Evolutionary conservation across 2,888 invertebrate species (phyloP).

Genomic region (Operophtera brumata): DNA sequence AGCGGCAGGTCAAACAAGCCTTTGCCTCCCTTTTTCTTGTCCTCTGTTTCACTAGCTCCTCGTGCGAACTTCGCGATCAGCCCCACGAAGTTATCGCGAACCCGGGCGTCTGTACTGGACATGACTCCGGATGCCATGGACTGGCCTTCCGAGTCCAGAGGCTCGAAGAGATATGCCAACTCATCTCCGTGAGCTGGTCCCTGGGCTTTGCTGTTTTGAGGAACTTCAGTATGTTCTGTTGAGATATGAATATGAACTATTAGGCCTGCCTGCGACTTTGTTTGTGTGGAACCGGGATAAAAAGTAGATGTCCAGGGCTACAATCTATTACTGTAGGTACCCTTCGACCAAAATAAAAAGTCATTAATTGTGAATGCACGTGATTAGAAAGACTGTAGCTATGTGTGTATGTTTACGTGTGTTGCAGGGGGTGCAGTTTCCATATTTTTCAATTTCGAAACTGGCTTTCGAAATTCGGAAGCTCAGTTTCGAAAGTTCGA

Average conservation of each 20-base stretch:
- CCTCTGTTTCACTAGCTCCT: constrained; percentile 36
- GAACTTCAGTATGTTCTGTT: constrained; percentile 37
- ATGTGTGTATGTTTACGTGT: too few species aligned
- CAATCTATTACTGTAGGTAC: too few species aligned
- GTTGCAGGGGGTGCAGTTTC: too few species aligned
- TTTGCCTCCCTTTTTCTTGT: constrained; percentile 32
- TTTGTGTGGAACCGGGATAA: too few species aligned
- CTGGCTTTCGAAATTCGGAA: too few species aligned
- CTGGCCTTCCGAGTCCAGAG: constrained; percentile 81
- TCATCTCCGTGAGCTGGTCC: constrained; percentile 86
- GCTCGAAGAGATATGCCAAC: constrained; percentile 85
- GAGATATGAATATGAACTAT: not conserved
- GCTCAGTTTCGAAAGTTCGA: too few species aligned
- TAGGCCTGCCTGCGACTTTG: too few species aligned
- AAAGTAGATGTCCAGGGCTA: too few species aligned
- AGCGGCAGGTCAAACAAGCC: constrained; percentile 42
- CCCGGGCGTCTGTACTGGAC: constrained; percentile 81
- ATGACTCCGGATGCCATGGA: constrained; percentile 60
- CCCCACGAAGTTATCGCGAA: constrained; percentile 83
- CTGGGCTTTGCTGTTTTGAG: constrained; percentile 40
- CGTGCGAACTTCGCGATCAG: constrained; percentile 85
- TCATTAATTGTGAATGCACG: too few species aligned
- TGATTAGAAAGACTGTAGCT: too few species aligned
- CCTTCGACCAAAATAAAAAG: too few species aligned
- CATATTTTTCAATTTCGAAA: too few species aligned